These are phyloP conservation scores for Eulemur albifrons DNA, from an alignment of 2,797 vertebrate species.

Conservation along the genomic window DNA sequence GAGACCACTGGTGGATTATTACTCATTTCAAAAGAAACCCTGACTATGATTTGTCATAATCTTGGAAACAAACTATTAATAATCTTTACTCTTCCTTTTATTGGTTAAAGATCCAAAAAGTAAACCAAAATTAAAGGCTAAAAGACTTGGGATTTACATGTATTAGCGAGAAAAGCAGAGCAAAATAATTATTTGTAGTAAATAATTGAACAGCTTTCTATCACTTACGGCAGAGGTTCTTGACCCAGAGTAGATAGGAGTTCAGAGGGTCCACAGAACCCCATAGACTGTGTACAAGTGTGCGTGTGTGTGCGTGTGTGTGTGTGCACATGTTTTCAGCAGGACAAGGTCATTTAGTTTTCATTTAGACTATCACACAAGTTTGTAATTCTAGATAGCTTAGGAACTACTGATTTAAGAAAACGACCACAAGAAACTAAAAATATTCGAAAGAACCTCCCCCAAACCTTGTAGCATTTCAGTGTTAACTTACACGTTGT, in stretches of 20 bases:
- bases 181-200: slow-evolving; percentile 29
- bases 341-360: neutral
- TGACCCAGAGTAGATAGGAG: neutral
- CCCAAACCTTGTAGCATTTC: slow-evolving; percentile 11
- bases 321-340: neutral
- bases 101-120: slow-evolving; percentile 40
- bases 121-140: slow-evolving; percentile 31
- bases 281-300: neutral
- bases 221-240: neutral
- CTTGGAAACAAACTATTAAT: slow-evolving; percentile 40
- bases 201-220: slow-evolving; percentile 43
- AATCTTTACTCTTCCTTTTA: slow-evolving; percentile 10
- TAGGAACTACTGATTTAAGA: slow-evolving; percentile 11
- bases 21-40: slow-evolving; percentile 31
- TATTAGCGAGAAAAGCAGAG: slow-evolving; percentile 27
- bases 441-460: slow-evolving; percentile 38
- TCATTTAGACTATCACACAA: neutral
- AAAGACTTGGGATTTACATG: slow-evolving; percentile 1
- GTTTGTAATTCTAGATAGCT: neutral
- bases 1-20: neutral
- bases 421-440: slow-evolving; percentile 36
- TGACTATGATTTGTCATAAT: slow-evolving; percentile 8
- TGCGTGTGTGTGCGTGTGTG: neutral
- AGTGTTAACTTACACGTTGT: slow-evolving; percentile 33
- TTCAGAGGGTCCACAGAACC: neutral